These are phyloP conservation scores for Astyanax mexicanus DNA, from an alignment of 2,797 vertebrate species.

Conservation along the genomic window DNA sequence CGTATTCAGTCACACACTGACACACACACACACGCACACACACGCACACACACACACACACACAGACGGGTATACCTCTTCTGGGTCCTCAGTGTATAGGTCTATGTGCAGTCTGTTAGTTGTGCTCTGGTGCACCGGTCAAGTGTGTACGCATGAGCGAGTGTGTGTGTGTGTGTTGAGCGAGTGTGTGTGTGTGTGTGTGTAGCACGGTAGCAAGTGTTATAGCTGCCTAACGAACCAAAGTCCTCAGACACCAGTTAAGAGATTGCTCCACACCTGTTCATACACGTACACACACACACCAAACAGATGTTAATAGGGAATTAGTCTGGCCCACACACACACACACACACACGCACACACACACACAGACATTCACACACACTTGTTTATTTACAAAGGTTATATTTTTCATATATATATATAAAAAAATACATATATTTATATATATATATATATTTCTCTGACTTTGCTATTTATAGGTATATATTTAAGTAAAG, in stretches of 20 bases:
- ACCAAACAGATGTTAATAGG: background rate
- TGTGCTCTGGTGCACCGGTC: background rate
- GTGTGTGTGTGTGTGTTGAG: constrained; percentile 28
- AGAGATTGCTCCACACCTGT: background rate
- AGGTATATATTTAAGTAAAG: too few relatives aligned
- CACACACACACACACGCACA: constrained; percentile 37
- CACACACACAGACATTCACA: constrained; percentile 33
- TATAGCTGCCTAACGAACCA: background rate
- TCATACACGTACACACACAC: background rate
- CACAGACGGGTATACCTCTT: too few relatives aligned
- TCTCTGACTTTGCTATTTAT: too few relatives aligned
- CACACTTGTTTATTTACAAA: constrained; percentile 28
- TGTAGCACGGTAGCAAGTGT: background rate
- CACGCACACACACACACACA: too few relatives aligned
- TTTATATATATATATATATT: too few relatives aligned
- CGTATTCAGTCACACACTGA: background rate
- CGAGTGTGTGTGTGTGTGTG: background rate
- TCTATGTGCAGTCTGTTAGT: background rate
- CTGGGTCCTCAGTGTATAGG: background rate
- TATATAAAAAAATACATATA: too few relatives aligned
- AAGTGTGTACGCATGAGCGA: background rate
- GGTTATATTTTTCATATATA: too few relatives aligned
- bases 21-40: too few relatives aligned
- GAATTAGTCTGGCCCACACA: constrained; percentile 7
- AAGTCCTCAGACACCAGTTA: background rate